Evolutionary conservation across 2,888 invertebrate genomes (phyloP).

Genomic region (Spilarctia lutea): DNA sequence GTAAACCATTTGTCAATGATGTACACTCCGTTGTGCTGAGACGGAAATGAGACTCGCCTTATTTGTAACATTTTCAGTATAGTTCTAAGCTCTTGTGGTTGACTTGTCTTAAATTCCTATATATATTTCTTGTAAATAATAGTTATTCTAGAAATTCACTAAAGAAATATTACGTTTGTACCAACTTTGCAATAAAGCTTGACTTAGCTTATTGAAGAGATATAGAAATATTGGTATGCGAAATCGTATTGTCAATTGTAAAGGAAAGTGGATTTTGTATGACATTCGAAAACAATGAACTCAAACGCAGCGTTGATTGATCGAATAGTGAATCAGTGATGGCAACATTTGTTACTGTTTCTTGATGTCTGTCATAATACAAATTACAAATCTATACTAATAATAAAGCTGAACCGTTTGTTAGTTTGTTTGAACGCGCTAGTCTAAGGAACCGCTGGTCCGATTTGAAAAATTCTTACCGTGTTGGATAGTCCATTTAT

Average conservation of each 20-base stretch:
- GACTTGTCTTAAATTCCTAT: not conserved
- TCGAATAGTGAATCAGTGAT: not conserved
- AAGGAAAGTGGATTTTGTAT: not conserved
- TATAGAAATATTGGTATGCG: not conserved
- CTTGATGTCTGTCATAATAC: not conserved
- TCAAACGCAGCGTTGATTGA: not conserved
- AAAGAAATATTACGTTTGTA: not conserved
- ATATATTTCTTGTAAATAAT: not conserved
- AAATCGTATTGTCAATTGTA: not conserved
- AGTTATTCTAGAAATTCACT: not conserved
- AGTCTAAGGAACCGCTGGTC: too few relatives aligned
- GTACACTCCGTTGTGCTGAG: constrained; percentile 41
- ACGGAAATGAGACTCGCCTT: constrained; percentile 59
- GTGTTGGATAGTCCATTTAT: too few relatives aligned
- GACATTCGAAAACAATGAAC: not conserved
- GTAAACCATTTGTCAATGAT: constrained; percentile 71
- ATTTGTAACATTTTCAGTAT: constrained; percentile 51
- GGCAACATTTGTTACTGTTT: not conserved
- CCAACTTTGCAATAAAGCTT: not conserved
- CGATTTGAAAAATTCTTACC: too few relatives aligned
- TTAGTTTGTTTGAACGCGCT: too few relatives aligned
- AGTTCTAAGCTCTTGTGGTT: constrained; percentile 30
- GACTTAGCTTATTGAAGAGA: not conserved
- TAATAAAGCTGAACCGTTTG: too few relatives aligned
- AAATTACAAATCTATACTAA: too few relatives aligned